Evolutionary conservation across 1,140 invertebrate genomes (phyloP).

Genomic region (Lordiphosa mommai): DNA sequence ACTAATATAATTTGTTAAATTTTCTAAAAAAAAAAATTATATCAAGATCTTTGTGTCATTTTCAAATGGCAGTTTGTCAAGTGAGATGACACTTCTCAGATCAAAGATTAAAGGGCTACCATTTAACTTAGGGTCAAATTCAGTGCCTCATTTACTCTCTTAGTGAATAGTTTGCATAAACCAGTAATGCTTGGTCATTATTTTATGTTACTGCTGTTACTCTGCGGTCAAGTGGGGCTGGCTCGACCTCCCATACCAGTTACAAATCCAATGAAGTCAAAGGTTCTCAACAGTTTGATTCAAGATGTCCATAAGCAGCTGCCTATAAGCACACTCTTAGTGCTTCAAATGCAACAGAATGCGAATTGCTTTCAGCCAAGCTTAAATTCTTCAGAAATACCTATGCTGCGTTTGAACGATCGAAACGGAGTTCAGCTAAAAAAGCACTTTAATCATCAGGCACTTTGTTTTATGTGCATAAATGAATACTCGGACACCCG

Average conservation of each 20-base stretch:
- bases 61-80: not conserved
- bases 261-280: not conserved
- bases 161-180: too few relatives aligned
- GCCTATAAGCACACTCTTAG: not conserved
- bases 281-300: constrained; percentile 1
- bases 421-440: not conserved
- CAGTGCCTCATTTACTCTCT: not conserved
- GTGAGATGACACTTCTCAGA: not conserved
- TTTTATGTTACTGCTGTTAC: constrained; percentile 3
- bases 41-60: constrained; percentile 2
- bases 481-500: not conserved
- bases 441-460: not conserved
- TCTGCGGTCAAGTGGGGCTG: not conserved
- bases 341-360: not conserved
- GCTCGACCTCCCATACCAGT: not conserved
- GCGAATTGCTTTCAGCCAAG: not conserved
- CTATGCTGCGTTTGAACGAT: constrained; percentile 6
- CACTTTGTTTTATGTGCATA: constrained; percentile 23
- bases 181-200: not conserved
- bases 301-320: not conserved
- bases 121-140: not conserved
- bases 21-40: too few relatives aligned
- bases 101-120: not conserved
- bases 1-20: too few relatives aligned
- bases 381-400: not conserved